Evolutionary conservation across 1,140 invertebrate genomes (phyloP).

Genomic region (Reticulitermes speratus): DNA sequence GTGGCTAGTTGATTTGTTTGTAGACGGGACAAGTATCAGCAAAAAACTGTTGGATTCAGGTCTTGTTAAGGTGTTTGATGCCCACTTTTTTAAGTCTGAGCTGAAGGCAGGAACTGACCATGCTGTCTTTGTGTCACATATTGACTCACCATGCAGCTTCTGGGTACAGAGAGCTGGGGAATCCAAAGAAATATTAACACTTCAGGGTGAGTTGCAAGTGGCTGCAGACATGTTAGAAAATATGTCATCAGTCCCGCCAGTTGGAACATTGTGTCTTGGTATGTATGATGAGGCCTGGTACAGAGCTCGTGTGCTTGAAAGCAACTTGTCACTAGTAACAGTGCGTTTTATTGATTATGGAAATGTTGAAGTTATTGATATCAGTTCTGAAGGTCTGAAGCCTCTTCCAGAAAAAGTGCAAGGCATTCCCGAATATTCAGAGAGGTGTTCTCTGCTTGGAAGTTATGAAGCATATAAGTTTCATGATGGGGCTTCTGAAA

Average conservation of each 20-base stretch:
- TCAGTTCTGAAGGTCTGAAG: background rate
- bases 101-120: background rate
- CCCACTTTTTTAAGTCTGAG: background rate
- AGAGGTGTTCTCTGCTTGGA: background rate
- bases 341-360: constrained; percentile 83
- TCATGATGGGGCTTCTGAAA: background rate
- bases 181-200: constrained; percentile 53
- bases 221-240: background rate
- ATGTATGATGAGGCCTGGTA: constrained; percentile 80
- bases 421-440: background rate
- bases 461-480: background rate
- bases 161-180: constrained; percentile 62
- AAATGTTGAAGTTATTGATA: constrained; percentile 59
- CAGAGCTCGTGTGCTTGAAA: constrained; percentile 73
- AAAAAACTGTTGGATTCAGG: constrained; percentile 49
- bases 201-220: background rate
- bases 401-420: background rate
- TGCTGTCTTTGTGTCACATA: constrained; percentile 53
- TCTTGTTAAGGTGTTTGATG: constrained; percentile 39
- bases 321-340: constrained; percentile 65
- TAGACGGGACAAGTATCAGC: constrained; percentile 46
- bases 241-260: constrained; percentile 36
- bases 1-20: constrained; percentile 47
- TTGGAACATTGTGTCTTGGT: constrained; percentile 50
- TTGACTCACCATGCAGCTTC: constrained; percentile 60